A percentile compares a stretch with the other conserved stretches of the same genome.
phyloP scores from a whole-genome alignment of 2,113 vertebrate genomes.

The Hypomesus transpacificus region DNA sequence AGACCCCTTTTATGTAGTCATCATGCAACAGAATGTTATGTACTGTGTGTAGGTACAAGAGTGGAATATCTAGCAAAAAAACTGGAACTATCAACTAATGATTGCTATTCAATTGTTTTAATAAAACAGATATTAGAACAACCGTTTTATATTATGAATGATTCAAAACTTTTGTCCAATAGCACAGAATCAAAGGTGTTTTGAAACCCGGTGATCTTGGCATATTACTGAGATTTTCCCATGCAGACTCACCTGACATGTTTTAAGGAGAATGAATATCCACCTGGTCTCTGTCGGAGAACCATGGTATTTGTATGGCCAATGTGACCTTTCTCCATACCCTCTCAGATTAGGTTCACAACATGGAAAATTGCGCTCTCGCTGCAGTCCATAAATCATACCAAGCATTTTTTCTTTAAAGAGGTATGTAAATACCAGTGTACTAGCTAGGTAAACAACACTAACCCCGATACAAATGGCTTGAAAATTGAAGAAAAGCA shows the following conservation, averaged over 20 bases:
- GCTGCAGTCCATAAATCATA: conserved; percentile 99
- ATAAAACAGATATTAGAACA: neutral
- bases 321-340: conserved; percentile 89
- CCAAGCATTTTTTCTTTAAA: conserved; percentile 93
- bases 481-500: conserved; percentile 99
- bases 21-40: too few species aligned
- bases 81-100: neutral
- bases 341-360: conserved; percentile 96
- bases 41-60: neutral
- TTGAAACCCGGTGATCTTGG: conserved; percentile 72
- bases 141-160: conserved; percentile 12
- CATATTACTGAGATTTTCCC: conserved; percentile 84
- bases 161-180: conserved; percentile 64
- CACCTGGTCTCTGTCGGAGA: conserved; percentile 88
- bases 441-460: conserved; percentile 99
- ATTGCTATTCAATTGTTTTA: too few species aligned
- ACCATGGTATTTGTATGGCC: conserved; percentile 94
- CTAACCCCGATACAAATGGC: conserved; percentile 97
- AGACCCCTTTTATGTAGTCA: too few species aligned
- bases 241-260: conserved; percentile 84
- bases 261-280: conserved; percentile 95
- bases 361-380: conserved; percentile 98
- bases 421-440: conserved; percentile 99
- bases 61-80: neutral
- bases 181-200: conserved; percentile 79